Evolutionary conservation across 2,797 vertebrate genomes (phyloP).

Genomic region (Sebastes hopkinsi): DNA sequence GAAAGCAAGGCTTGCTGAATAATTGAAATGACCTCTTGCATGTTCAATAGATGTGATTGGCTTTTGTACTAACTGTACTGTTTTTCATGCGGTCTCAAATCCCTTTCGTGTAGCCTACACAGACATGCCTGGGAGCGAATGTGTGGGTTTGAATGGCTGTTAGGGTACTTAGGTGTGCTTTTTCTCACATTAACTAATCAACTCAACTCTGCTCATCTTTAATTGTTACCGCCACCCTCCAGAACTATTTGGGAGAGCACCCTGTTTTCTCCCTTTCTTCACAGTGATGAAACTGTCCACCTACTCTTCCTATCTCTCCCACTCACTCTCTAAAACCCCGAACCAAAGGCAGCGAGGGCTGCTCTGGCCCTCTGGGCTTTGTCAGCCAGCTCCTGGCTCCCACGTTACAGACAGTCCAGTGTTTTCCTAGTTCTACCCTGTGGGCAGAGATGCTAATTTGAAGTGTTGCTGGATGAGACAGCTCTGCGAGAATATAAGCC

Average conservation of each 20-base stretch:
- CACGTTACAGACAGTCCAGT: constrained; percentile 65
- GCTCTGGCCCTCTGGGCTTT: constrained; percentile 64
- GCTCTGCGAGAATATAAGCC: constrained; percentile 65
- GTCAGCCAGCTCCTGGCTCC: constrained; percentile 70
- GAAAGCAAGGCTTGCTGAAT: constrained; percentile 22
- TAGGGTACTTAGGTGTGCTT: constrained; percentile 12
- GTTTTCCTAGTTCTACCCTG: constrained; percentile 61
- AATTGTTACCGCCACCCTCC: constrained; percentile 39
- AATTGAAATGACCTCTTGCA: constrained; percentile 28
- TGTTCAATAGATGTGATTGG: constrained; percentile 9
- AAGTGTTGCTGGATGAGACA: constrained; percentile 74
- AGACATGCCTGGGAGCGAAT: not conserved
- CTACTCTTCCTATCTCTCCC: constrained; percentile 45
- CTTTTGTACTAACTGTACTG: not conserved
- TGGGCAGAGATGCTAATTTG: constrained; percentile 76
- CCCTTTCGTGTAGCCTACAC: not conserved
- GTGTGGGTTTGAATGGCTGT: constrained; percentile 36
- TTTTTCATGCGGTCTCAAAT: not conserved
- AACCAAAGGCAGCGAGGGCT: constrained; percentile 55
- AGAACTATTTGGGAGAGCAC: constrained; percentile 31
- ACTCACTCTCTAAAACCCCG: constrained; percentile 40
- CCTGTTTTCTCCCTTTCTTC: constrained; percentile 27
- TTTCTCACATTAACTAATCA: constrained; percentile 55
- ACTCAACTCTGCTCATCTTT: constrained; percentile 33
- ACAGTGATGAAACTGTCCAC: constrained; percentile 55